These are phyloP conservation scores for Vespertilio murinus DNA, from an alignment of 2,797 vertebrate genomes.

Conservation along the genomic window DNA sequence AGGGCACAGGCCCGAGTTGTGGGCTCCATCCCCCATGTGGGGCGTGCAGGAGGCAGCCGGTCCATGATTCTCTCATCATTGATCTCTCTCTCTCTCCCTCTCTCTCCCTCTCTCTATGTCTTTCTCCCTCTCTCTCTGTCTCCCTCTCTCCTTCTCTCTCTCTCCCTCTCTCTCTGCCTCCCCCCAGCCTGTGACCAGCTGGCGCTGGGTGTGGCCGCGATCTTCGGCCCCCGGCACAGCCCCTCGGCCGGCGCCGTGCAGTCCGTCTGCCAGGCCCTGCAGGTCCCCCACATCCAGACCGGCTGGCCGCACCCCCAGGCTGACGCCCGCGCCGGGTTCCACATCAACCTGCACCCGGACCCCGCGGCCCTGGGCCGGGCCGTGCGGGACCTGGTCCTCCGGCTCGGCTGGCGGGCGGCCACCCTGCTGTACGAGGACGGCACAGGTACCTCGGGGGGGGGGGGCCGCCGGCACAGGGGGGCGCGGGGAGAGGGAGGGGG, in stretches of 20 bases:
- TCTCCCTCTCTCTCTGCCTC: rapidly evolving
- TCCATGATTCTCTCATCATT: too few relatives aligned
- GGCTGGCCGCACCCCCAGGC: slow-evolving; percentile 97
- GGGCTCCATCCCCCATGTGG: too few relatives aligned
- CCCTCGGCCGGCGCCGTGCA: slow-evolving; percentile 97
- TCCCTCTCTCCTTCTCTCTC: background rate
- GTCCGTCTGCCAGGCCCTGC: slow-evolving; percentile 97
- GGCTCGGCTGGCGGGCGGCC: slow-evolving; percentile 95
- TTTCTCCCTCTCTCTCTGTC: too few relatives aligned
- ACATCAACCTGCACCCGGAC: slow-evolving; percentile 97
- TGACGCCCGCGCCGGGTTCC: slow-evolving; percentile 96
- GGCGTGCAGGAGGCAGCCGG: too few relatives aligned
- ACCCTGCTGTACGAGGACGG: slow-evolving; percentile 99
- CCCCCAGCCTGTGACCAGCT: slow-evolving; percentile 95
- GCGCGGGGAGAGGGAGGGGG: too few relatives aligned
- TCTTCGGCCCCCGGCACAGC: slow-evolving; percentile 97
- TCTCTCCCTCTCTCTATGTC: too few relatives aligned
- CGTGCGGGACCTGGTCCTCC: slow-evolving; percentile 95
- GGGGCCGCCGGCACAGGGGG: too few relatives aligned
- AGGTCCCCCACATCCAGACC: slow-evolving; percentile 98
- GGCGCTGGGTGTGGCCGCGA: slow-evolving; percentile 94
- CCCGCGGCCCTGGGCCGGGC: slow-evolving; percentile 95
- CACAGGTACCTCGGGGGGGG: slow-evolving; percentile 84
- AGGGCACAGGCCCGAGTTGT: too few relatives aligned
- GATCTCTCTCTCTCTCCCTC: too few relatives aligned